Evolutionary conservation across 2,113 vertebrate species (phyloP).

Genomic region (Bucco capensis): DNA sequence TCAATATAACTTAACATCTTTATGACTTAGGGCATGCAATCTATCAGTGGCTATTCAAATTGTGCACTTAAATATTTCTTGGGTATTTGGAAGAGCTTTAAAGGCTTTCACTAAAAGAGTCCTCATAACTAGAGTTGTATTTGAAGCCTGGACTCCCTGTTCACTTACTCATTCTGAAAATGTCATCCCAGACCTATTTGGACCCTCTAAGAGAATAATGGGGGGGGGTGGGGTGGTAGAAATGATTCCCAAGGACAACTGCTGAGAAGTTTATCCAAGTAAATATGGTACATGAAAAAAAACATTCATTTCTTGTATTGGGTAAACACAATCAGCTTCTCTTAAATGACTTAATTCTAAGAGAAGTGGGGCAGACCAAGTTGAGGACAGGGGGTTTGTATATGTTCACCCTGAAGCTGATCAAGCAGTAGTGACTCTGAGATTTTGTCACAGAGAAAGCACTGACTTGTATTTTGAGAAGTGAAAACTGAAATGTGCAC

Average conservation of each 20-base stretch:
- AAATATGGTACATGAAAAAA: background rate
- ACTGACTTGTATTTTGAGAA: background rate
- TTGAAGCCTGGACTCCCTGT: background rate
- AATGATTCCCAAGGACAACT: background rate
- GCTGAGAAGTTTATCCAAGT: background rate
- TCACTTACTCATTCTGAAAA: background rate
- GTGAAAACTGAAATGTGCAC: background rate
- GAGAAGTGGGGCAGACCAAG: background rate
- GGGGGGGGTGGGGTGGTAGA: background rate
- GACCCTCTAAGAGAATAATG: background rate
- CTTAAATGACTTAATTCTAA: background rate
- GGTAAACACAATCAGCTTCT: background rate
- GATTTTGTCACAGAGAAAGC: background rate
- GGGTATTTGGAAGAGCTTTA: background rate
- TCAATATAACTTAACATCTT: background rate
- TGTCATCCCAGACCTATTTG: background rate
- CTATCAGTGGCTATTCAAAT: background rate
- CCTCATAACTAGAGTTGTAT: background rate
- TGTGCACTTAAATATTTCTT: background rate
- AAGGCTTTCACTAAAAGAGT: background rate
- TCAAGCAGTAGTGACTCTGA: background rate
- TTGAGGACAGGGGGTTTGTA: background rate
- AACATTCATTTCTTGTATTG: background rate
- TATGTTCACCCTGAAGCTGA: background rate
- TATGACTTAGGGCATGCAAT: background rate